Percentiles rank a stretch among this genome's conserved stretches.
phyloP scores from a whole-genome alignment of 2,888 invertebrate genomes.

The Heliconius ethilla region DNA sequence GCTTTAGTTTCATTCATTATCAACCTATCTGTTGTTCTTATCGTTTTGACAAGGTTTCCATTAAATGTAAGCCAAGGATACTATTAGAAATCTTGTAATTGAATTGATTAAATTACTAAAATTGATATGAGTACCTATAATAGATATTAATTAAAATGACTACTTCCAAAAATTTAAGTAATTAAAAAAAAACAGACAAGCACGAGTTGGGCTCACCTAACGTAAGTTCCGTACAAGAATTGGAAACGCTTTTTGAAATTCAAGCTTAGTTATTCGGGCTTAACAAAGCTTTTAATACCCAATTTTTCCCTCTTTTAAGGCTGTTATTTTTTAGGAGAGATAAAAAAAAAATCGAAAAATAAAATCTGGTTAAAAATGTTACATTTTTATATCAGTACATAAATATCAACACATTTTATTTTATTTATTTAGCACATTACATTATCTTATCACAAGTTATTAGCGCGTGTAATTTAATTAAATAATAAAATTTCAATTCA shows the following conservation, averaged over 20 bases:
- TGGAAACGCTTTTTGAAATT: no score
- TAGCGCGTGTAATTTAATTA: slow-evolving; percentile 28
- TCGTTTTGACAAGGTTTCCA: neutral
- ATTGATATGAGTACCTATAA: neutral
- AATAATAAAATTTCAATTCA: slow-evolving; percentile 30
- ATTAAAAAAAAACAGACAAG: no score
- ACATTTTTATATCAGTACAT: no score
- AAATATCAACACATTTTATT: neutral
- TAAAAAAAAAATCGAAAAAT: neutral
- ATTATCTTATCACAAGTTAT: slow-evolving; percentile 35
- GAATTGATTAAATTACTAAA: neutral
- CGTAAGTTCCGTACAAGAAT: no score
- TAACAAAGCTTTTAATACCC: no score
- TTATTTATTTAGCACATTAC: neutral
- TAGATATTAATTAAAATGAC: neutral
- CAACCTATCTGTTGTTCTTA: neutral
- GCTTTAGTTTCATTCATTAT: neutral
- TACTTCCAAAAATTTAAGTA: no score
- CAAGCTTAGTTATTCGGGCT: no score
- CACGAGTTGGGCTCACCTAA: no score
- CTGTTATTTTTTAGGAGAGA: no score
- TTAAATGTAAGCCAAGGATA: slow-evolving; percentile 3
- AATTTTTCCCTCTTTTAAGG: no score
- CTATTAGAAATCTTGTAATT: neutral
- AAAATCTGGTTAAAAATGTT: neutral